Conservation (phyloP, 1,140 invertebrate genomes). For the Drosophila navojoa region DNA sequence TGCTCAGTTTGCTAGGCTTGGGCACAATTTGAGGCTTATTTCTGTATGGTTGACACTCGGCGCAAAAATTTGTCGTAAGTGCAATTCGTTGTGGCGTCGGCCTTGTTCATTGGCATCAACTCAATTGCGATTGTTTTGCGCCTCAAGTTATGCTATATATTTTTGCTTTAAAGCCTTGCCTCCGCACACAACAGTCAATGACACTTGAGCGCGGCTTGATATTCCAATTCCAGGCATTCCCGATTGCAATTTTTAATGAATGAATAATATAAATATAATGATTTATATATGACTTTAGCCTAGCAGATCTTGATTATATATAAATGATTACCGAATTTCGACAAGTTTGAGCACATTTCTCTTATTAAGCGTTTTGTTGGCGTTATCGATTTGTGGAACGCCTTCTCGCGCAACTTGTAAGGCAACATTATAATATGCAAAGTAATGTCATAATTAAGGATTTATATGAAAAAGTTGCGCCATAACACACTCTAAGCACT, state of each 20-base stretch:
- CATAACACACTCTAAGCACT: slow-evolving; percentile 61
- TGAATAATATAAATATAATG: not conserved
- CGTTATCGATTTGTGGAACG: slow-evolving; percentile 1
- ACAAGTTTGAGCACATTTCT: not conserved
- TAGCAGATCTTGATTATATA: too few species aligned
- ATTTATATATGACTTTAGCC: not conserved
- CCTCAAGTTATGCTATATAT: slow-evolving; percentile 38
- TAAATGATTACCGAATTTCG: too few species aligned
- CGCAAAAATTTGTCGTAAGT: slow-evolving; percentile 69
- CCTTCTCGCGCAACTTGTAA: not conserved
- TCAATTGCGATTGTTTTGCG: slow-evolving; percentile 51
- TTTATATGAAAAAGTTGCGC: slow-evolving; percentile 74
- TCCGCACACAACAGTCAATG: slow-evolving; percentile 22
- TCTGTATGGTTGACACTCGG: slow-evolving; percentile 68
- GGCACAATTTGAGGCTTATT: slow-evolving; percentile 70
- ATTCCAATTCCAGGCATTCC: not conserved
- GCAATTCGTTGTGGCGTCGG: slow-evolving; percentile 69
- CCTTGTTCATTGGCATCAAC: slow-evolving; percentile 38
- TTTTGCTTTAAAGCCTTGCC: slow-evolving; percentile 25
- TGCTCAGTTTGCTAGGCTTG: slow-evolving; percentile 28
- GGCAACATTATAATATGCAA: slow-evolving; percentile 69
- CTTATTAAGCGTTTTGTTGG: not conserved
- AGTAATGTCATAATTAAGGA: slow-evolving; percentile 79
- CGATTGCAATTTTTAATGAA: not conserved
- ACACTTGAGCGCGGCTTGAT: slow-evolving; percentile 16